These are phyloP conservation scores for Takifugu ocellatus DNA, from an alignment of 2,797 vertebrate species.

Conservation along the genomic window DNA sequence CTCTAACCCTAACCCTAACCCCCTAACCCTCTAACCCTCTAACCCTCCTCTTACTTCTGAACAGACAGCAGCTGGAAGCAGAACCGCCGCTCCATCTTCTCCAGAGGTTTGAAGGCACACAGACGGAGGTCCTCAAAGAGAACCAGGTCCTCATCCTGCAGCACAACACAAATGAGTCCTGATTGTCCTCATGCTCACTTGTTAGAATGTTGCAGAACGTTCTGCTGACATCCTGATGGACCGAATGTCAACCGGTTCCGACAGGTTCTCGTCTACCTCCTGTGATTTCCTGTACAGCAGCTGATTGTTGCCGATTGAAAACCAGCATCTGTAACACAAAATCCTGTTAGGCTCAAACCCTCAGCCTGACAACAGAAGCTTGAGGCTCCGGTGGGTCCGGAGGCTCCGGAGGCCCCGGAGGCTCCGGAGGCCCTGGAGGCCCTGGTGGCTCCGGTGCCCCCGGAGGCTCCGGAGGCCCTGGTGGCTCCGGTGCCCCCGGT, in stretches of 20 bases:
- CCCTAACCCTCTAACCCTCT: no score
- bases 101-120: constrained; percentile 72
- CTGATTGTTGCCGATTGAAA: constrained; percentile 72
- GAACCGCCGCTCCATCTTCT: constrained; percentile 69
- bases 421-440: no score
- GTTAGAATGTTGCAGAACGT: not conserved
- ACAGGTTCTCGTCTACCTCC: constrained; percentile 57
- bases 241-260: not conserved
- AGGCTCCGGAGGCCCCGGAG: no score
- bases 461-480: no score
- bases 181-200: no score
- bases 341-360: no score
- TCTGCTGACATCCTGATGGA: not conserved
- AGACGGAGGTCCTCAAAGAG: constrained; percentile 77
- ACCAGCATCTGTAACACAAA: constrained; percentile 68
- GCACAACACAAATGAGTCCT: not conserved
- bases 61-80: constrained; percentile 77
- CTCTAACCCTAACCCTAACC: no score
- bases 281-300: constrained; percentile 75
- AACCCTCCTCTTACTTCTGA: constrained; percentile 64
- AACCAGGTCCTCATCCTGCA: constrained; percentile 62
- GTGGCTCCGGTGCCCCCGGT: no score
- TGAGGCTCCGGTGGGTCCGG: no score
- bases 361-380: no score
- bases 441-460: no score